Base-by-base conservation (phyloP, 2,113 vertebrate species). In the Vulpes lagopus region DNA sequence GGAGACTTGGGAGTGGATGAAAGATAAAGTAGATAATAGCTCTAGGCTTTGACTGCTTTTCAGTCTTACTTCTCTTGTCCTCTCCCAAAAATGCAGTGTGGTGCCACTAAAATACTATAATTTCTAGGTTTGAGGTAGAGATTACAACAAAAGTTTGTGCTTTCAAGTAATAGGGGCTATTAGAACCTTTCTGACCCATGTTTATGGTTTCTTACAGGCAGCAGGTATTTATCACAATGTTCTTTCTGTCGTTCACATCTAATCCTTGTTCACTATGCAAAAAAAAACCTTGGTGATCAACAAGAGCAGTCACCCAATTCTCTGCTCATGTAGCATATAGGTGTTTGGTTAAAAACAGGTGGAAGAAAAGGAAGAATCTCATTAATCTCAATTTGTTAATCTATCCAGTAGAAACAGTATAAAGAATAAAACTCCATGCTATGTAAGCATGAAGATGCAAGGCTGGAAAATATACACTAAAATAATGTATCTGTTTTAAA, bases 341-440 rank as follows among this genome's bases (percentile, higher is more conserved):
- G 12, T 10, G 23, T 82, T 91, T 69, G 51, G 53, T 87, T 92
- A 93, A 94, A 96, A 95, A 92, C n/a, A 97, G 80, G 32, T 87
- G 43, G 67, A 87, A 76, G 3, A 49, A 93, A 76, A 84, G 17
- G 25, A 81, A 93, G 35, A 90, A 19, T 90, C 32, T 90, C 87
- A 96, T 96, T 95, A 60, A 97, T 94, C 43, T 91, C 60, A 94
- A 84, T 92, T 88, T 87, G 89, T 59, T 71, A 82, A 60, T 87
- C 79, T 86, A 55, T 38, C 35, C 9, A 25, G 73, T 74, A 92
- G 81, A 27, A 71, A 9, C 35, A 90, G 49, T 4, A 35, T 51
- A 87, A 87, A 96, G 59, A 92, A 35, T 57, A 83, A 96, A 92
- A 96, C 35, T 38, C 11, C 9, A 23, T n/a, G 49, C 22, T 67